Conservation (phyloP, 2,888 invertebrate species). For the Pammene fasciana region DNA sequence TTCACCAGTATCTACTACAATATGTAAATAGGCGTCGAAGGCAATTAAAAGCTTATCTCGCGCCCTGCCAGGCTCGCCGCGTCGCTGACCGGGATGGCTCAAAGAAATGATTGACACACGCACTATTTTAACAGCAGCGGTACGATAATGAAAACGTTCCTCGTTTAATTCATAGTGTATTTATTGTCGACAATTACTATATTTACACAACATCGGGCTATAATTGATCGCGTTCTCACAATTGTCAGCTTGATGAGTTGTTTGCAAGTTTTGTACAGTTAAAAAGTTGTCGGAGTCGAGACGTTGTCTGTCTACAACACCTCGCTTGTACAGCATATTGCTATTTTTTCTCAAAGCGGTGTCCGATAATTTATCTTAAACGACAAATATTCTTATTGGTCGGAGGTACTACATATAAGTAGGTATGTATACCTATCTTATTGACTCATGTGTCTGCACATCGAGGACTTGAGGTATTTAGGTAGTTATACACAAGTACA, state of each 20-base stretch:
- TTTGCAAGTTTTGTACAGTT: slow-evolving; percentile 71
- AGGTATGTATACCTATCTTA: slow-evolving; percentile 48
- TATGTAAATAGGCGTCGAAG: slow-evolving; percentile 80
- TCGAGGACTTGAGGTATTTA: slow-evolving; percentile 51
- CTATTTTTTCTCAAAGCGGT: slow-evolving; percentile 56
- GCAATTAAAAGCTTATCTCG: slow-evolving; percentile 82
- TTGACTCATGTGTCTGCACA: slow-evolving; percentile 60
- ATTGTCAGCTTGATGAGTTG: slow-evolving; percentile 76
- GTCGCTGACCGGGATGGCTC: slow-evolving; percentile 71
- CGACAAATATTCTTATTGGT: slow-evolving; percentile 71
- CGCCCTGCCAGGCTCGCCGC: slow-evolving; percentile 64
- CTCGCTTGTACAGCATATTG: slow-evolving; percentile 54
- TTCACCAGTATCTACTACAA: slow-evolving; percentile 75
- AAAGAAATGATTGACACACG: slow-evolving; percentile 79
- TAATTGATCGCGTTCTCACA: slow-evolving; percentile 83
- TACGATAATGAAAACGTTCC: slow-evolving; percentile 79
- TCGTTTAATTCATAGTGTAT: slow-evolving; percentile 73
- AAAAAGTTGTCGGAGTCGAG: slow-evolving; percentile 61
- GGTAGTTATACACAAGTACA: slow-evolving; percentile 57
- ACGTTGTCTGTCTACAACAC: slow-evolving; percentile 61
- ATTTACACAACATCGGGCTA: slow-evolving; percentile 67
- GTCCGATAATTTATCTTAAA: slow-evolving; percentile 71
- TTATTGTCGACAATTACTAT: slow-evolving; percentile 80
- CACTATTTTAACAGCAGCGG: slow-evolving; percentile 70
- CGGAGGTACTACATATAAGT: slow-evolving; percentile 51